Base-by-base conservation (phyloP, 1,140 invertebrate species). In the Diabrotica undecimpunctata region DNA sequence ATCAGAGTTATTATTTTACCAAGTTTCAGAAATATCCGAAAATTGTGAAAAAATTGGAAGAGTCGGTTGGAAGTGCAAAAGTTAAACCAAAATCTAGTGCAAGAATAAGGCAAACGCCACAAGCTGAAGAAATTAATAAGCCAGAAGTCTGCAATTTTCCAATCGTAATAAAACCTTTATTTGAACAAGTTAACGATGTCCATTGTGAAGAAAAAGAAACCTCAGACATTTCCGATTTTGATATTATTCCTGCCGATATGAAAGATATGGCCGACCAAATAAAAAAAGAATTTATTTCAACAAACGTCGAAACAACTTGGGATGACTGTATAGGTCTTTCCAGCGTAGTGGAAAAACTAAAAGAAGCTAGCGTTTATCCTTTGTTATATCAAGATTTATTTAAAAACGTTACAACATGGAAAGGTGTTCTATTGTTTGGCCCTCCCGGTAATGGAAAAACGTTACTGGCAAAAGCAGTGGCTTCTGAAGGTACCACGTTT, bases 371-470 rank as follows among this genome's bases (percentile, higher is more conserved):
- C 0, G 84, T 96, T 6, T 95, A 93, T 79, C 93, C 94, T 3
- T 82, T 87, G 7, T 90, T 90, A 76, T 94, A 95, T 81, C 93
- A 94, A 4, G 84, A 90, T 59, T 79, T 97, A 7, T 98, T 97
- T 75, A 84, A 83, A 14, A 88, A 88, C 2, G 84, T 91, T 38
- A 77, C 94, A 58, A 91, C 93, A 0, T 97, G 95, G 94, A 89
- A 89, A 75, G 91, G 83, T 46, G 81, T 95, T 46, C 78, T 96
- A 11, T 79, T 97, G 0, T 93, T 93, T 76, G 95, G 94, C 0
- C 93, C 94, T 4, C 93, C 95, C 0, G 94, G 83, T 2, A 80
- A 83, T 74, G 94, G 94, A 5, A 96, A 97, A 81, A 96, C 94
- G 0, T 81, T 94, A 72, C 78, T 97, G 67, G 95, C 94, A 0